Evolutionary conservation across 2,888 invertebrate genomes (phyloP).

Genomic region (Meteorus colon): DNA sequence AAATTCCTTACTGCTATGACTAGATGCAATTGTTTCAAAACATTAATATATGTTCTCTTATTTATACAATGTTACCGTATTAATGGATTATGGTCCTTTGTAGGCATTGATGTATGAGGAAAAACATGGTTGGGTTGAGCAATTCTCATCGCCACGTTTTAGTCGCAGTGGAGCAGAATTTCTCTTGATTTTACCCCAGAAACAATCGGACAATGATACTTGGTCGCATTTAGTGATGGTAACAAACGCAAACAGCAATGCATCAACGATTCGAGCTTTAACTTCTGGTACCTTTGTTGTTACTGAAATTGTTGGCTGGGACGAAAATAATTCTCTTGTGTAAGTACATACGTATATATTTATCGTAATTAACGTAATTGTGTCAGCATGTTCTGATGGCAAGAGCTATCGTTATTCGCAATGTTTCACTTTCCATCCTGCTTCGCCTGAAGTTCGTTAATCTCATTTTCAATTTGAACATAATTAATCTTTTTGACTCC

Average conservation of each 20-base stretch:
- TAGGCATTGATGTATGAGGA: conserved; percentile 68
- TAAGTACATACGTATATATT: conserved; percentile 72
- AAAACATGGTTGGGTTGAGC: conserved; percentile 85
- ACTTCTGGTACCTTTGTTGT: conserved; percentile 83
- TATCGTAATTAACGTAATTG: conserved; percentile 31
- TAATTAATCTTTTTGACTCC: neutral
- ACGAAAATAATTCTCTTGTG: conserved; percentile 79
- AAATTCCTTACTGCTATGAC: neutral
- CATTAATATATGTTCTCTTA: neutral
- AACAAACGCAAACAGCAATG: conserved; percentile 65
- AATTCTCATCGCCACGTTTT: conserved; percentile 82
- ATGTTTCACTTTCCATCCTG: neutral
- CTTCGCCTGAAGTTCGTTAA: neutral
- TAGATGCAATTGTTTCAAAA: conserved; percentile 1
- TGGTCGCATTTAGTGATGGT: conserved; percentile 82
- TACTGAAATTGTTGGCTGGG: conserved; percentile 84
- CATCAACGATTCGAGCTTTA: conserved; percentile 73
- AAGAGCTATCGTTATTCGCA: neutral
- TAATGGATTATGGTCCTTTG: conserved; percentile 14
- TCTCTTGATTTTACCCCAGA: conserved; percentile 83
- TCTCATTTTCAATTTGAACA: neutral
- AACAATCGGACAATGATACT: conserved; percentile 76
- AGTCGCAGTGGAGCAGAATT: conserved; percentile 81
- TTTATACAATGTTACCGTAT: neutral
- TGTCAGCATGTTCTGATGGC: neutral